Percentiles rank a stretch among this genome's conserved stretches.
phyloP scores from a whole-genome alignment of 2,888 invertebrate genomes.

The Trissolcus brochymenae region DNA sequence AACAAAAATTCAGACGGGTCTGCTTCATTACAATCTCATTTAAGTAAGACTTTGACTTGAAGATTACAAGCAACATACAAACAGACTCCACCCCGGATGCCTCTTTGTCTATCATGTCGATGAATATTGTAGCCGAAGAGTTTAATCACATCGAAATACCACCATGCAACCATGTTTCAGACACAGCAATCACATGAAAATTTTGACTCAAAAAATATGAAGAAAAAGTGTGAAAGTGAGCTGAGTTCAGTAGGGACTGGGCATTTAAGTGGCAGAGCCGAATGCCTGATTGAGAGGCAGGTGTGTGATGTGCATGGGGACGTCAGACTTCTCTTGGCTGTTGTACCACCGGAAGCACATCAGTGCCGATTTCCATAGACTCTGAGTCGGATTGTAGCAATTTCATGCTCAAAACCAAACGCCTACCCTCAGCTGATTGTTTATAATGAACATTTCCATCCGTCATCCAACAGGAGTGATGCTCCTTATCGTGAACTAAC shows the following conservation, averaged over 20 bases:
- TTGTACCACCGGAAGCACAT: neutral
- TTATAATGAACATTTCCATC: neutral
- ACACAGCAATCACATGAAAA: conserved; percentile 10
- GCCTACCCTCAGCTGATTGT: neutral
- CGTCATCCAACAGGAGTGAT: neutral
- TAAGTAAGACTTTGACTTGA: neutral
- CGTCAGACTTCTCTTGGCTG: neutral
- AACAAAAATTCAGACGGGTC: conserved; percentile 16
- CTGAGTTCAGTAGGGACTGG: neutral
- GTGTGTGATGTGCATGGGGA: neutral
- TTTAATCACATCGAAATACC: neutral
- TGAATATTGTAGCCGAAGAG: neutral
- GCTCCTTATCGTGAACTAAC: neutral
- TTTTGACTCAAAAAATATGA: neutral
- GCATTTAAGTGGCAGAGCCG: conserved; percentile 11
- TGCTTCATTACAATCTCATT: neutral
- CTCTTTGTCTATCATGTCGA: conserved; percentile 9
- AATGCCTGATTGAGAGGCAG: neutral
- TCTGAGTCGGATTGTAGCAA: neutral
- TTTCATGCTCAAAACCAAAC: neutral
- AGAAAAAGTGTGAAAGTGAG: conserved; percentile 1
- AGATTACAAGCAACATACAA: conserved; percentile 3
- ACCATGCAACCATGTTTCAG: conserved; percentile 19
- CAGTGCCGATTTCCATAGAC: neutral
- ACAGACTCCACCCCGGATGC: conserved; percentile 5